Base-by-base conservation (phyloP, 2,888 invertebrate species). In the Stenolophus ochropezus region DNA sequence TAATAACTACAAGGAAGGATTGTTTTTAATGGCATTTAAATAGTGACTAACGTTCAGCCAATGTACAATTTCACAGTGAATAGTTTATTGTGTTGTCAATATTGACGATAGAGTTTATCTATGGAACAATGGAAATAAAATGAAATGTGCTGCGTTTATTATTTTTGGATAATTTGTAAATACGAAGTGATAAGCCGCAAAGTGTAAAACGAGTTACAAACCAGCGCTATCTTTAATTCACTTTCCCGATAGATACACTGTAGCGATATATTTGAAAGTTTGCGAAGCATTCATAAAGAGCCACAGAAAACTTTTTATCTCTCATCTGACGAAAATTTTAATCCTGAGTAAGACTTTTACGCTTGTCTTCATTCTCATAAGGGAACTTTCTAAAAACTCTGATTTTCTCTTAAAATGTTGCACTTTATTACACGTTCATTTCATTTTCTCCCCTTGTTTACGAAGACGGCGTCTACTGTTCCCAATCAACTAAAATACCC, bases 281-380 rank as follows among this genome's bases (percentile, higher is more conserved):
- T 53, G 23, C 21, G 14, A 20, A 71, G 73, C 73, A 23, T 73
- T 49, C 27, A 75, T 56, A 75, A 75, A 75, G 73, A 47, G 47
- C 42, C 42, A 47, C 27, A 42, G 6, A 42, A 71, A 71, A 71
- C 33, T 71, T 73, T 73, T 73, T 73, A 73, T 73, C 73, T 73
- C 33, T 16, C 11, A 71, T 71, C 71, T 73, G 49, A 49, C 14
- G 73, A 51, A 73, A 73, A 49, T 73, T 73, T 73, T 73, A 73
- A 73, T 73, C 73, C 73, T 51, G 73, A 73, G 49, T 73, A 73
- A 73, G 73, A 73, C 49, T 49, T 73, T 73, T 69, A 61, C 61
- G 25, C 61, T 61, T 61, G 56, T 21, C 20, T 56, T 21, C 20
- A 18, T 56, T 56, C 56, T 20, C 56, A 20, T 20, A 20, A 20